Evolutionary conservation across 2,797 vertebrate genomes (phyloP).

Genomic region (Lagorchestes hirsutus): DNA sequence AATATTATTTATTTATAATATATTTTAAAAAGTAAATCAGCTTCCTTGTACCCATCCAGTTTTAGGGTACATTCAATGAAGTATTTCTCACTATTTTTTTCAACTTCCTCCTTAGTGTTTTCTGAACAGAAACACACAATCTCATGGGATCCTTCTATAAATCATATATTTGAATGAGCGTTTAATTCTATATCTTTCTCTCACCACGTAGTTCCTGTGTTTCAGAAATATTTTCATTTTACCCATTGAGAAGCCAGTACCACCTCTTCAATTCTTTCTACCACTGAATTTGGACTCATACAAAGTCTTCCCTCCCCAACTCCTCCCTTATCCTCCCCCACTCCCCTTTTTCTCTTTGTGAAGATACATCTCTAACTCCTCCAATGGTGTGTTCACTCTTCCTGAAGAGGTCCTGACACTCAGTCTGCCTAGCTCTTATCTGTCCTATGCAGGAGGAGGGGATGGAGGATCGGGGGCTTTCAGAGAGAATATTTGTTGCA

Average conservation of each 20-base stretch:
- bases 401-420: conserved; percentile 68
- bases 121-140: conserved; percentile 41
- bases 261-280: conserved; percentile 28
- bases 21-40: background rate
- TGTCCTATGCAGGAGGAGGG: conserved; percentile 77
- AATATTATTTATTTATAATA: too few species aligned
- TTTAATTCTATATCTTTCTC: background rate
- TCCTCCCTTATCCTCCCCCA: background rate
- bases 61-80: background rate
- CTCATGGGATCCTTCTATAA: background rate
- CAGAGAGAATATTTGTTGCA: conserved; percentile 76
- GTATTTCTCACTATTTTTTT: background rate
- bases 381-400: conserved; percentile 58
- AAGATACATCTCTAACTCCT: conserved; percentile 56
- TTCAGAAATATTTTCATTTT: background rate
- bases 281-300: conserved; percentile 2
- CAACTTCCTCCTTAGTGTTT: background rate
- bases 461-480: conserved; percentile 10
- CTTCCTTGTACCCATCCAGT: background rate
- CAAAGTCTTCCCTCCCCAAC: too few species aligned
- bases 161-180: conserved; percentile 22
- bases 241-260: background rate
- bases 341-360: conserved; percentile 21
- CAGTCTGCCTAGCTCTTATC: conserved; percentile 82
- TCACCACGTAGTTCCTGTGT: background rate